Base-by-base conservation (phyloP, 2,797 vertebrate genomes). In the Lithobates pipiens region DNA sequence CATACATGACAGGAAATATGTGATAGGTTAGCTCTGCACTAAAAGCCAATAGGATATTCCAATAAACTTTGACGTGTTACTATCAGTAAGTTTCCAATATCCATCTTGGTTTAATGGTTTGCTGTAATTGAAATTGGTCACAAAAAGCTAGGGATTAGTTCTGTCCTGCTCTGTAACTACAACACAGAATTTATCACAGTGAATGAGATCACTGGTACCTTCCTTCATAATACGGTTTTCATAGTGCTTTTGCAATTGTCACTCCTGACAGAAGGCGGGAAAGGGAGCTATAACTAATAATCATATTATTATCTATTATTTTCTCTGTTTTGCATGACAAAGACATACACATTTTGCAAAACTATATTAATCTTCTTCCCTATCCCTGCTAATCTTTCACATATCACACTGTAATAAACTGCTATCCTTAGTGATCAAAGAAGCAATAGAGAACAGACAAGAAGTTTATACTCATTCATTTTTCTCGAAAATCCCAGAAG, bases 391-490 rank as follows among this genome's bases (percentile, higher is more conserved):
- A 75, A 69, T 80, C 61, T 76, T 80, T 29, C 18, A 68, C 5
- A 29, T 75, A 54, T 42, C 71, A 76, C 32, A 50, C 61, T 75
- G 46, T 78, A 85, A 80, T 80, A 85, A 87, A 76, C 80, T 68
- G 85, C 70, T 87, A 79, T 83, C 70, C 76, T 83, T 61, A 71
- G 44, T n/a, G 0, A 87, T 80, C 88, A 92, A 75, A 69, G 76
- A 42, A 63, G 85, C 39, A 69, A 72, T 50, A 90, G 74, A 89
- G 84, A 44, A 29, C 76, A 88, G 88, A 89, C 76, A 74, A 75
- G 76, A 80, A 77, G 72, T 85, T 15, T 85, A 46, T 72, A 80
- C 85, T 83, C 85, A 88, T 89, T 90, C 83, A 90, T 91, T 88
- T 87, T 80, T 71, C 27, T 32, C 87, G 76, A 90, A 92, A 90